Percentiles rank a stretch among this genome's conserved stretches.
Conservation (phyloP, 2,888 invertebrate genomes). For the Argyresthia albistria region DNA sequence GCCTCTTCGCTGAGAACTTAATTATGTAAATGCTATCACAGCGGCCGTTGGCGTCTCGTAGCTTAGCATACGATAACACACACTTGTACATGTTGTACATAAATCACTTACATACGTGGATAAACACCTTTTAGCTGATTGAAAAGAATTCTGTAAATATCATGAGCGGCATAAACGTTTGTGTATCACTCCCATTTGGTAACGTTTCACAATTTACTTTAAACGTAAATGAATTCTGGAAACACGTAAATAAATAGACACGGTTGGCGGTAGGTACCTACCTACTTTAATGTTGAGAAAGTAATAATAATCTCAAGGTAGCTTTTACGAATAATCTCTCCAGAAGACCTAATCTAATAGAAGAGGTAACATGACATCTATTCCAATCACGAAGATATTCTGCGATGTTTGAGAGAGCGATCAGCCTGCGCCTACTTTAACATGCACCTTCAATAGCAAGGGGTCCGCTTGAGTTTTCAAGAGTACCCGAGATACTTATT, state of each 20-base stretch:
- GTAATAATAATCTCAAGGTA: too few species aligned
- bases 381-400: constrained; percentile 45
- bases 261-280: too few species aligned
- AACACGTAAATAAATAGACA: too few species aligned
- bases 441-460: constrained; percentile 63
- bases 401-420: constrained; percentile 39
- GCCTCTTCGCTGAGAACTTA: constrained; percentile 23
- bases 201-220: too few species aligned
- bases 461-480: constrained; percentile 48
- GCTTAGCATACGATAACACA: neutral
- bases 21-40: constrained; percentile 35
- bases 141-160: neutral
- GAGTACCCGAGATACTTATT: constrained; percentile 60
- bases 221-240: too few species aligned
- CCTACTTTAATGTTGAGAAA: too few species aligned
- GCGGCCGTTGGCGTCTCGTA: neutral
- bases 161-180: neutral
- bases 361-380: constrained; percentile 18
- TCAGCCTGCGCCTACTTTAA: constrained; percentile 42
- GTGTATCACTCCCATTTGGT: too few species aligned
- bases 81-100: neutral
- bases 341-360: neutral
- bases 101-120: neutral
- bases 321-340: too few species aligned
- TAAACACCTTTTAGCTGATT: neutral